Evolutionary conservation across 1,140 invertebrate genomes (phyloP).

Genomic region (Eupristina koningsbergeri): DNA sequence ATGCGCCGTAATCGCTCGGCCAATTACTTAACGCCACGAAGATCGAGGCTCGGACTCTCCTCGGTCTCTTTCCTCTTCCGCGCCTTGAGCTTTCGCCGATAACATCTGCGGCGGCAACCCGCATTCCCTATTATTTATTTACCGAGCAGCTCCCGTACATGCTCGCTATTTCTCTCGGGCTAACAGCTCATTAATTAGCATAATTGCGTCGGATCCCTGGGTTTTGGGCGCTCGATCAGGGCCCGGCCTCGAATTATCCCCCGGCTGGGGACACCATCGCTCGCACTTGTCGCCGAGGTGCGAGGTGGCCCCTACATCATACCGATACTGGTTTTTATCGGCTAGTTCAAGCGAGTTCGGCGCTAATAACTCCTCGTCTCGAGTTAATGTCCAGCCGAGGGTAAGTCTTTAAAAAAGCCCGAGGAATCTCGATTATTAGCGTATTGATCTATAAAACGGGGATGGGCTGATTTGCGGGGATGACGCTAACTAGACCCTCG

Average conservation of each 20-base stretch:
- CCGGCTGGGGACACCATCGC: background rate
- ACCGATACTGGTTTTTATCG: too few relatives aligned
- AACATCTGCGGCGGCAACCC: constrained; percentile 49
- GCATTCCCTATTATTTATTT: constrained; percentile 50
- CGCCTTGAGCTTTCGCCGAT: constrained; percentile 52
- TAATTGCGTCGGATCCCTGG: constrained; percentile 35
- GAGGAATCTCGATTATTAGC: background rate
- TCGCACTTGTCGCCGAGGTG: background rate
- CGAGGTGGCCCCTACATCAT: too few relatives aligned
- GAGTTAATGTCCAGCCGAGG: too few relatives aligned
- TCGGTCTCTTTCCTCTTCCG: background rate
- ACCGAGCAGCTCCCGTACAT: constrained; percentile 59
- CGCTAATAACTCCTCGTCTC: background rate
- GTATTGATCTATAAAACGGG: background rate
- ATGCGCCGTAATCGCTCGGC: constrained; percentile 70
- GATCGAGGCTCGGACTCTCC: constrained; percentile 62
- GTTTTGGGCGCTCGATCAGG: background rate
- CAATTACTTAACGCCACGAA: constrained; percentile 71
- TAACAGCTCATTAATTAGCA: constrained; percentile 52
- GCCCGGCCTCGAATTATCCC: background rate
- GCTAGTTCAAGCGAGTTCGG: too few relatives aligned
- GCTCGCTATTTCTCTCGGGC: constrained; percentile 67
- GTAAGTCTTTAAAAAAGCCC: background rate
- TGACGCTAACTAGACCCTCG: background rate
- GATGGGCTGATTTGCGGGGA: background rate